Evolutionary conservation across 2,888 invertebrate species (phyloP).

Genomic region (Aplocera efformata): DNA sequence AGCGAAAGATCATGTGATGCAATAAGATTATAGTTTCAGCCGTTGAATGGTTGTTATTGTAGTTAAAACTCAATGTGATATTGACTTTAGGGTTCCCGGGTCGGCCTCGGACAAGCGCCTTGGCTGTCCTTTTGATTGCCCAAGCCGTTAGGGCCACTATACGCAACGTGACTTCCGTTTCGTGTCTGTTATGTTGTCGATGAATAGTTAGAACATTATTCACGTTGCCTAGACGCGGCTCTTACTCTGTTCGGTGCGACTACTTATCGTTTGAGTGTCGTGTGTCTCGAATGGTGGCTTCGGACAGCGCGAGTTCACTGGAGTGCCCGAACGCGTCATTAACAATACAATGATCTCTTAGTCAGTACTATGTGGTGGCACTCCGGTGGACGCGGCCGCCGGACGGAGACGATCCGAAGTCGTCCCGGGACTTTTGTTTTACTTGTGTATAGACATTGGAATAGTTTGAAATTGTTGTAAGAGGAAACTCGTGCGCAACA

Average conservation of each 20-base stretch:
- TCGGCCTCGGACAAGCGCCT: slow-evolving; percentile 34
- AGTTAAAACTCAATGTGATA: slow-evolving; percentile 47
- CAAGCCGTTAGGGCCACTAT: slow-evolving; percentile 17
- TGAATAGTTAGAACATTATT: slow-evolving; percentile 12
- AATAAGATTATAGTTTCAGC: slow-evolving; percentile 52
- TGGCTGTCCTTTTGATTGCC: slow-evolving; percentile 28
- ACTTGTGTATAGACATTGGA: slow-evolving; percentile 68
- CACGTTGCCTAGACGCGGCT: slow-evolving; percentile 17
- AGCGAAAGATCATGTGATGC: slow-evolving; percentile 67
- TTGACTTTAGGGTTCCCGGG: slow-evolving; percentile 49
- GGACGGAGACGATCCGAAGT: slow-evolving; percentile 31
- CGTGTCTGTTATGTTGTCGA: slow-evolving; percentile 15
- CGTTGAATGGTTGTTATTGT: slow-evolving; percentile 49
- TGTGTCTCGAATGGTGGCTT: slow-evolving; percentile 4
- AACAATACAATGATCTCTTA: slow-evolving; percentile 28
- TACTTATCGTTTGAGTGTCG: slow-evolving; percentile 5
- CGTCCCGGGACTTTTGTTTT: slow-evolving; percentile 64
- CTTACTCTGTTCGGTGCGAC: slow-evolving; percentile 10
- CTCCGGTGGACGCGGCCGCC: slow-evolving; percentile 6
- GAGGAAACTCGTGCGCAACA: slow-evolving; percentile 45
- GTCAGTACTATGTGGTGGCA: slow-evolving; percentile 20
- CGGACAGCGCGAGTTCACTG: background rate
- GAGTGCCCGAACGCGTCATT: slow-evolving; percentile 4
- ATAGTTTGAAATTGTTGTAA: slow-evolving; percentile 57
- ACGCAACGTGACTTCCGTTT: slow-evolving; percentile 19